Percentiles rank a stretch among this genome's conserved stretches.
Conservation (phyloP, 2,797 vertebrate species). For the Tragelaphus eurycerus region DNA sequence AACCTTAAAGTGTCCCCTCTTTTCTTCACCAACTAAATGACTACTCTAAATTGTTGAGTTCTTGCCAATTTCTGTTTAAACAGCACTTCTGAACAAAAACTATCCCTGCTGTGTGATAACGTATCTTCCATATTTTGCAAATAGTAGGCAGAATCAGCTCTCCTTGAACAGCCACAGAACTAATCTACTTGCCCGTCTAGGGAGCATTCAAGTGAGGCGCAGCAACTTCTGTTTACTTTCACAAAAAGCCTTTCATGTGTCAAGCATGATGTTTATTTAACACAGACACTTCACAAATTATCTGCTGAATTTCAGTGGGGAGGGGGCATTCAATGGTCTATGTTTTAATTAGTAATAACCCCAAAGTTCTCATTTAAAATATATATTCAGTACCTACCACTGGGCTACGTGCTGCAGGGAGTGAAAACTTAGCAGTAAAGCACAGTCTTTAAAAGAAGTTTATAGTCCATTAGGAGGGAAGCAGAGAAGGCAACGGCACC, state of each 20-base stretch:
- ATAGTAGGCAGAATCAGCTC: neutral
- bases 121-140: slow-evolving; percentile 9
- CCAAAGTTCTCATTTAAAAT: slow-evolving; percentile 2
- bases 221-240: neutral
- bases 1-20: neutral
- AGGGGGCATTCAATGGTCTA: neutral
- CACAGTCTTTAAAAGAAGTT: neutral
- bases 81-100: neutral
- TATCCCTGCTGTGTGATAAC: neutral
- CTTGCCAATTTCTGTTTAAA: neutral
- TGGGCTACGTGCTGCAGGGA: neutral
- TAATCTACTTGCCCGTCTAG: neutral
- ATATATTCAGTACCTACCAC: neutral
- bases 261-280: neutral
- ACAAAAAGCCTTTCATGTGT: neutral
- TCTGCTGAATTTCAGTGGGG: neutral
- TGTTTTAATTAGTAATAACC: slow-evolving; percentile 38
- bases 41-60: neutral
- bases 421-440: neutral
- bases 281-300: neutral
- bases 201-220: neutral
- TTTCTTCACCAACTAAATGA: neutral
- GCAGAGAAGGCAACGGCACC: no score
- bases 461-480: neutral
- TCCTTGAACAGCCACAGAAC: neutral